Conservation (phyloP, 2,888 invertebrate species). For the Lathronympha strigana region DNA sequence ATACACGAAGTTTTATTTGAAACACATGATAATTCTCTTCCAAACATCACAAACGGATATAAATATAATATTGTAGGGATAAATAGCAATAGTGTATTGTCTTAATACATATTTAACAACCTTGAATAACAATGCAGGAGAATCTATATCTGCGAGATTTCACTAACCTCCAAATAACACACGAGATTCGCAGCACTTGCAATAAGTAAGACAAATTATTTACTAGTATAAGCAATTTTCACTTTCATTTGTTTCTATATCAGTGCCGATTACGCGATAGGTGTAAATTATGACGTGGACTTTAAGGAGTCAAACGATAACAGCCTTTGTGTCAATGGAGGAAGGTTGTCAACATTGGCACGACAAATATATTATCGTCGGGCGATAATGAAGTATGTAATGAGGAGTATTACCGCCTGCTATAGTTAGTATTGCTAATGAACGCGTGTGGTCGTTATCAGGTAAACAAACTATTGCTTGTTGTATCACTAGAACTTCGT, state of each 20-base stretch:
- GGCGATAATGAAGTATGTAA: constrained; percentile 18
- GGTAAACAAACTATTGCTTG: background rate
- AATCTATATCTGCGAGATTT: constrained; percentile 45
- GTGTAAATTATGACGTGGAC: constrained; percentile 8
- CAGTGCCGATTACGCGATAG: constrained; percentile 7
- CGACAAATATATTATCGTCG: constrained; percentile 2
- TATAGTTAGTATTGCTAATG: background rate
- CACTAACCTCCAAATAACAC: constrained; percentile 50
- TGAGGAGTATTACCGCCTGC: background rate
- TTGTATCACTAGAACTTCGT: background rate
- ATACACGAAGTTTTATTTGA: too few species aligned
- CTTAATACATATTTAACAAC: background rate
- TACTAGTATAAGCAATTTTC: background rate
- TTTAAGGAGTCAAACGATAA: background rate
- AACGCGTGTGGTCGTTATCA: constrained; percentile 1
- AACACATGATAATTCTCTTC: background rate
- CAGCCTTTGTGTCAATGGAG: background rate
- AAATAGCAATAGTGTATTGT: background rate
- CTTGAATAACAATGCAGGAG: constrained; percentile 11
- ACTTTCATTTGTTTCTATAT: constrained; percentile 20
- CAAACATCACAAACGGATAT: background rate
- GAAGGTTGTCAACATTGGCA: background rate
- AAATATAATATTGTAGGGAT: background rate
- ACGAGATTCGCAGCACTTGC: background rate
- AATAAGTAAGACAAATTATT: background rate